Evolutionary conservation across 2,113 vertebrate genomes (phyloP).

Genomic region (Neopipo cinnamomea): DNA sequence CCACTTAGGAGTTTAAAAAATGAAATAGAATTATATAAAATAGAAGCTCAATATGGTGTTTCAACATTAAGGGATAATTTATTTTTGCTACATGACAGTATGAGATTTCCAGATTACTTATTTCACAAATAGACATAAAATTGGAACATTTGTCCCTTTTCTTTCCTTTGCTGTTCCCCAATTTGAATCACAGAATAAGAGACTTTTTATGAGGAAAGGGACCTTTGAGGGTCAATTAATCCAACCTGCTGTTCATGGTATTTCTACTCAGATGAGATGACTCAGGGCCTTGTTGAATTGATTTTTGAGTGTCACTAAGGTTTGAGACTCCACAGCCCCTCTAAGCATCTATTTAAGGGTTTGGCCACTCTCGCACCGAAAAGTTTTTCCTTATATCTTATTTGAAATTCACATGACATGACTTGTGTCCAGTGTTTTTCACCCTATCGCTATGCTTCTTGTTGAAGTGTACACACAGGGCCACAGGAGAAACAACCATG

Average conservation of each 20-base stretch:
- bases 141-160: neutral
- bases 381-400: neutral
- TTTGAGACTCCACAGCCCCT: neutral
- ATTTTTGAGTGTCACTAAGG: neutral
- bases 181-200: neutral
- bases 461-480: neutral
- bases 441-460: neutral
- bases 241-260: accelerated
- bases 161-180: neutral
- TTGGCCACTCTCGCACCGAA: neutral
- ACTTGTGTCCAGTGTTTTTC: neutral
- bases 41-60: neutral
- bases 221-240: neutral
- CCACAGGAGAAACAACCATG: neutral
- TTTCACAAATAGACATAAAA: neutral
- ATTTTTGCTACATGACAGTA: neutral
- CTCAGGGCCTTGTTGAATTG: neutral
- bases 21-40: neutral
- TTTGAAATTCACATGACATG: neutral
- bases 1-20: neutral
- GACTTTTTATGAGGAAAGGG: neutral
- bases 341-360: neutral
- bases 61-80: neutral
- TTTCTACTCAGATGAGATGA: neutral
- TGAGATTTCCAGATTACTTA: neutral